Evolutionary conservation across 2,888 invertebrate species (phyloP).

Genomic region (Hermodice carunculata): DNA sequence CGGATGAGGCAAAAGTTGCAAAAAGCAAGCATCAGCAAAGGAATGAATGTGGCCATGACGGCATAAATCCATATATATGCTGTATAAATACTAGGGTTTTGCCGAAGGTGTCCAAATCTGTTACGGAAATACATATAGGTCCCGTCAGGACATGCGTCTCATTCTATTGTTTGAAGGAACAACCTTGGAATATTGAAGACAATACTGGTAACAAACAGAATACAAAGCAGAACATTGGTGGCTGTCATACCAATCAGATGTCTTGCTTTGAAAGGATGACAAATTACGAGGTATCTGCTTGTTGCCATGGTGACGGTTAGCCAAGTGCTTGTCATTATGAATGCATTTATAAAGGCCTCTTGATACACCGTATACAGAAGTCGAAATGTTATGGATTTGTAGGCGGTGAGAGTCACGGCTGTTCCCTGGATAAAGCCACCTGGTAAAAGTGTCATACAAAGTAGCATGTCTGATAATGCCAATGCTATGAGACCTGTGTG

Average conservation of each 20-base stretch:
- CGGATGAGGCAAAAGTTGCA: conserved; percentile 62
- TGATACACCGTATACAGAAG: conserved; percentile 58
- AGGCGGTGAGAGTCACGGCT: conserved; percentile 4
- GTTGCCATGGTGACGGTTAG: conserved; percentile 81
- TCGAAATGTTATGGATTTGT: conserved; percentile 16
- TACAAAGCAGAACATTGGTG: conserved; percentile 54
- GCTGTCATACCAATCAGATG: conserved; percentile 75
- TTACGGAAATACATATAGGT: conserved; percentile 6
- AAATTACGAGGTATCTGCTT: conserved; percentile 82
- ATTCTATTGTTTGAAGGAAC: conserved; percentile 28
- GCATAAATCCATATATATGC: conserved; percentile 36
- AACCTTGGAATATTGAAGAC: conserved; percentile 39
- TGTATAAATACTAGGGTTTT: neutral
- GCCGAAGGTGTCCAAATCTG: neutral
- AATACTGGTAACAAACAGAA: conserved; percentile 32
- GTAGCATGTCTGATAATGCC: conserved; percentile 82
- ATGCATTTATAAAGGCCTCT: conserved; percentile 60
- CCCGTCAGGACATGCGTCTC: conserved; percentile 21
- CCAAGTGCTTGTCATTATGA: conserved; percentile 79
- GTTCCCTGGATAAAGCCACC: conserved; percentile 61
- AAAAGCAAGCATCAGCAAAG: conserved; percentile 56
- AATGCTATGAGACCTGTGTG: conserved; percentile 82
- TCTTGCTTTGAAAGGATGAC: conserved; percentile 79
- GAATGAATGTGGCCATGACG: conserved; percentile 35
- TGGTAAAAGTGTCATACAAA: conserved; percentile 73